Conservation (phyloP, 2,888 invertebrate genomes). For the Alloscopus bannaensis region DNA sequence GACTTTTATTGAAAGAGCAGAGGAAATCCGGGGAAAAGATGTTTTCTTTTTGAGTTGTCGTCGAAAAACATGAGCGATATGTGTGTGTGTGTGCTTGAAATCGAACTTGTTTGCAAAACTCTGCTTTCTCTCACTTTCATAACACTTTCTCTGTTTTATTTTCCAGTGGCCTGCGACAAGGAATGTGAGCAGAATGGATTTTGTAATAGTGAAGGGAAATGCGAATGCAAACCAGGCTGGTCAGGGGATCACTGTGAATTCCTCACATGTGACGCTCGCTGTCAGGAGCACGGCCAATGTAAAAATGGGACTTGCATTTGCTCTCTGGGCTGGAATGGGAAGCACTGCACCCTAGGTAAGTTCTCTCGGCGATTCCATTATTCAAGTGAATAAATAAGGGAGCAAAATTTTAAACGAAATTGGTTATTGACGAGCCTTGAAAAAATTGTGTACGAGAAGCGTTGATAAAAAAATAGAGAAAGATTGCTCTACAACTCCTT, state of each 20-base stretch:
- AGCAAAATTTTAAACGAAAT: background rate
- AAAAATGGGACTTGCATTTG: constrained; percentile 98
- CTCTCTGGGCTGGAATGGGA: constrained; percentile 98
- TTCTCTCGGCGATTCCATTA: no score
- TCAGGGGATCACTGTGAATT: constrained; percentile 94
- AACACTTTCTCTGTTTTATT: no score
- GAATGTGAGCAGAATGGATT: constrained; percentile 96
- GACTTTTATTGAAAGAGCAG: no score
- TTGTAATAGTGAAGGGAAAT: constrained; percentile 91
- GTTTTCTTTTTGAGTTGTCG: no score
- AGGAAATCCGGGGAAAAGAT: no score
- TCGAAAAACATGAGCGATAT: background rate
- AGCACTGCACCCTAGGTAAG: constrained; percentile 96
- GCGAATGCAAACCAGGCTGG: constrained; percentile 90
- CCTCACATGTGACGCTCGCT: constrained; percentile 92
- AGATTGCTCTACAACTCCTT: no score
- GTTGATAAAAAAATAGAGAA: no score
- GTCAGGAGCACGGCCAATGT: constrained; percentile 97
- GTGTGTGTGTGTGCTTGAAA: no score
- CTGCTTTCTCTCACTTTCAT: no score
- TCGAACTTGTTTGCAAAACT: no score
- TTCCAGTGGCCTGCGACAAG: constrained; percentile 90
- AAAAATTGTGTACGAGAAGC: no score
- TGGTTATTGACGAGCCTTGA: background rate
- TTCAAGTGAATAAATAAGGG: constrained; percentile 18